Conservation (phyloP, 2,113 vertebrate species). For the Colistium nudipinnis region DNA sequence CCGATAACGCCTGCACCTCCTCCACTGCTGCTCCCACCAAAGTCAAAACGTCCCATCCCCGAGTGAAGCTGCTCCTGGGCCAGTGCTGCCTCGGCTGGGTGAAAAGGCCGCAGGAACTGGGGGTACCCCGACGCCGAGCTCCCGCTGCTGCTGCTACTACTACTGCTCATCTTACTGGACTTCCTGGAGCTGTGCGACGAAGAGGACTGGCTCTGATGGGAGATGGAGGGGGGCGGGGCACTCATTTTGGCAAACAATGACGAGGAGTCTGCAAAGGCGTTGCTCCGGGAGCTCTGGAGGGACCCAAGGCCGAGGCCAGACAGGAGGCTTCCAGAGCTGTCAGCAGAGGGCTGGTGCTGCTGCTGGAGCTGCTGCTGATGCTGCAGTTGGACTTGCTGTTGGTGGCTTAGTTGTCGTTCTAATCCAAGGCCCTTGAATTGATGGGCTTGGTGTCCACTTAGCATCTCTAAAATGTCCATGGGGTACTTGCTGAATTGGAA, state of each 20-base stretch:
- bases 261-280: constrained; percentile 82
- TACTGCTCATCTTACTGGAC: constrained; percentile 83
- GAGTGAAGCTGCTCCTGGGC: constrained; percentile 85
- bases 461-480: constrained; percentile 87
- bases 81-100: constrained; percentile 82
- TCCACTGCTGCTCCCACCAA: constrained; percentile 70
- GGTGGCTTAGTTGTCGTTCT: constrained; percentile 83
- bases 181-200: constrained; percentile 83
- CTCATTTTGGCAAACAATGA: constrained; percentile 85
- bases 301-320: constrained; percentile 82
- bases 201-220: constrained; percentile 80
- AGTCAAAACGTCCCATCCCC: constrained; percentile 85
- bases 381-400: constrained; percentile 84
- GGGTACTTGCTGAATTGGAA: constrained; percentile 87
- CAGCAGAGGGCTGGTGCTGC: constrained; percentile 78
- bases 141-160: constrained; percentile 66
- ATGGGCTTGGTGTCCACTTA: constrained; percentile 85
- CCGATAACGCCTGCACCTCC: constrained; percentile 75
- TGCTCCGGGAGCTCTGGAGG: constrained; percentile 79
- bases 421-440: constrained; percentile 85
- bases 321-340: constrained; percentile 79
- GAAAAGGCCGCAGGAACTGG: constrained; percentile 83
- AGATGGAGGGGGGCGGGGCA: constrained; percentile 78
- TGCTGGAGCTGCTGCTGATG: constrained; percentile 84
- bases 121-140: constrained; percentile 79